Percentiles rank a stretch among this genome's conserved stretches.
Evolutionary conservation across 2,113 vertebrate species (phyloP).

Genomic region (Sylvilagus bachmani): DNA sequence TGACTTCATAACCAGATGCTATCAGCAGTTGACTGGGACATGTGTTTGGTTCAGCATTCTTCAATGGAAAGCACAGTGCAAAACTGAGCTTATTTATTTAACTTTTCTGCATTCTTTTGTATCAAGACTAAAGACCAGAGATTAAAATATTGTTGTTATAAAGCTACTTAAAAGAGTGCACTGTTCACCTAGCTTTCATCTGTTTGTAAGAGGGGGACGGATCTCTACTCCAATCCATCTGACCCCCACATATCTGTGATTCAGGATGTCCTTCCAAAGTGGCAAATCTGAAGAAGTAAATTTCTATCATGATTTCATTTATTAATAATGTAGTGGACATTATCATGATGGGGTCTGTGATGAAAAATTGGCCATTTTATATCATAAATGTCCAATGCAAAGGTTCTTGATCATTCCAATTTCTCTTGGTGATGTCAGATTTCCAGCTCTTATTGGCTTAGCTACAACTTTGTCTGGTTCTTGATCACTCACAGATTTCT

Average conservation of each 20-base stretch:
- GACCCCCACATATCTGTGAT: neutral
- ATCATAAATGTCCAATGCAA: conserved; percentile 36
- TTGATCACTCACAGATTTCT: neutral
- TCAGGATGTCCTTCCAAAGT: neutral
- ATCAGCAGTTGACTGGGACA: neutral
- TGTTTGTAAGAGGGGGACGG: neutral
- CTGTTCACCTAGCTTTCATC: neutral
- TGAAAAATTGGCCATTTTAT: neutral
- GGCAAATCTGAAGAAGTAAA: conserved; percentile 26
- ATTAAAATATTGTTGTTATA: neutral
- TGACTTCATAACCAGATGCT: neutral
- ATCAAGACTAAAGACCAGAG: neutral
- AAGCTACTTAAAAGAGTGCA: neutral
- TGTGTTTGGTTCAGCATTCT: neutral
- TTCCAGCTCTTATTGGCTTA: neutral
- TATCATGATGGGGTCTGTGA: neutral
- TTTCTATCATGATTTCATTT: neutral
- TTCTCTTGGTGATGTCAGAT: neutral
- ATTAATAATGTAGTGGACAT: neutral
- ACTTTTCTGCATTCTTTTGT: neutral
- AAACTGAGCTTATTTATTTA: neutral
- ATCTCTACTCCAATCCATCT: neutral
- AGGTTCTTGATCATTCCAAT: neutral
- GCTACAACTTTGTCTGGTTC: neutral
- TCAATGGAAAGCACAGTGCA: neutral